These are phyloP conservation scores for Electrona antarctica DNA, from an alignment of 2,113 vertebrate genomes.

Conservation along the genomic window DNA sequence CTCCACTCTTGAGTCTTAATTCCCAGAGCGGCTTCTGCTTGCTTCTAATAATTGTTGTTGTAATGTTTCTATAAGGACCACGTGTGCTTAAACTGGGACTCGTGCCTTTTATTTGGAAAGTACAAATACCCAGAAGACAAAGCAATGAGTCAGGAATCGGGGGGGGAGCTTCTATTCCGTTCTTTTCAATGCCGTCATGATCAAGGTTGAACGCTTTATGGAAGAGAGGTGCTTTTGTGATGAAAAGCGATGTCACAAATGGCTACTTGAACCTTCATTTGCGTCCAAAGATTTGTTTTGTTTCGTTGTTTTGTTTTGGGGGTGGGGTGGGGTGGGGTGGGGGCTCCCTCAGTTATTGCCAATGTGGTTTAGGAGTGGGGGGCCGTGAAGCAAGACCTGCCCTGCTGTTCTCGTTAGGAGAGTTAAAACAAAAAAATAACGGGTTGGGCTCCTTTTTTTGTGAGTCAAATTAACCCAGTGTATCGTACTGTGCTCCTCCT, in stretches of 20 bases:
- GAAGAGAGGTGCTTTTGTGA: background rate
- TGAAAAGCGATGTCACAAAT: background rate
- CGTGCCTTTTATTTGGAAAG: slow-evolving; percentile 54
- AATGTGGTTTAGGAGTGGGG: slow-evolving; percentile 63
- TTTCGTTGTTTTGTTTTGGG: too few species aligned
- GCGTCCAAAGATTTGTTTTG: background rate
- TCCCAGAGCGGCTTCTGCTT: slow-evolving; percentile 65
- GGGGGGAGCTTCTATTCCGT: background rate
- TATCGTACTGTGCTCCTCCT: background rate
- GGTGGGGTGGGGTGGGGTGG: slow-evolving; percentile 41
- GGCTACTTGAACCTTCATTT: background rate
- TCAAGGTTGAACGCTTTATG: background rate
- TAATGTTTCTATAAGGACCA: slow-evolving; percentile 49
- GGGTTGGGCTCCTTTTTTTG: too few species aligned
- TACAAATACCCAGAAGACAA: slow-evolving; percentile 44
- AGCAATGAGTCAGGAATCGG: slow-evolving; percentile 38
- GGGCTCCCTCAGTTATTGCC: slow-evolving; percentile 68
- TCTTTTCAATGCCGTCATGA: background rate
- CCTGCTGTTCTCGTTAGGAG: background rate
- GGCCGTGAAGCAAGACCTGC: slow-evolving; percentile 65
- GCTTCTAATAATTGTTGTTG: slow-evolving; percentile 61
- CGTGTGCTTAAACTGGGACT: slow-evolving; percentile 55
- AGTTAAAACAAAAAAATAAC: too few species aligned
- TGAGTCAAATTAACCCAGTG: too few species aligned
- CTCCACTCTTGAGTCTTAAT: slow-evolving; percentile 19